Percentiles rank a stretch among this genome's conserved stretches.
These are phyloP conservation scores for Enteromius viviparus DNA, from an alignment of 2,797 vertebrate genomes.

Conservation along the genomic window DNA sequence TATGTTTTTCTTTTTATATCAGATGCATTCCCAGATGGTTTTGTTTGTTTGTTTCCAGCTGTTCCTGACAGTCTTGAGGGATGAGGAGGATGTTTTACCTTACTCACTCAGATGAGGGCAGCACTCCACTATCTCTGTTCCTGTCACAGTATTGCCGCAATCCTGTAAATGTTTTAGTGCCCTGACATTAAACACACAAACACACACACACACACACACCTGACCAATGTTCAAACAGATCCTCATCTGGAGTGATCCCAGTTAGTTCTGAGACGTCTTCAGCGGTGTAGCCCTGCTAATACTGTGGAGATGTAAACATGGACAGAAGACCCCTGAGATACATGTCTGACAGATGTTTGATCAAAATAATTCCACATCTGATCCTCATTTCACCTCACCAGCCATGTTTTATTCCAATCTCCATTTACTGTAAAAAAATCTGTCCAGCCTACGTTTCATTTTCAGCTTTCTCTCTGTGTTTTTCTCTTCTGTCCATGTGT, in stretches of 20 bases:
- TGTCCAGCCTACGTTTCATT: not conserved
- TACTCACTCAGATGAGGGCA: constrained; percentile 32
- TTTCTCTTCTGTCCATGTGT: constrained; percentile 35
- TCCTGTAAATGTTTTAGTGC: constrained; percentile 44
- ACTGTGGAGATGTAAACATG: not conserved
- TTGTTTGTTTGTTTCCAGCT: not conserved
- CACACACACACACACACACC: constrained; percentile 16
- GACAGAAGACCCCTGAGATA: constrained; percentile 7
- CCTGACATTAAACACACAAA: constrained; percentile 4
- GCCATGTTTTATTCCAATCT: not conserved
- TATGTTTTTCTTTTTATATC: not conserved
- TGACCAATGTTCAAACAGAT: not conserved
- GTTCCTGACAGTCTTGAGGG: not conserved
- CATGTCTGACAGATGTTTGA: not conserved
- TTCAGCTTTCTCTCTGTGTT: not conserved
- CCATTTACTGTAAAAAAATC: not conserved
- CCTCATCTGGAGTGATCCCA: not conserved
- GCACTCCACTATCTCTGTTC: constrained; percentile 13
- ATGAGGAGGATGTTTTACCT: not conserved
- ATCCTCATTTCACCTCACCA: not conserved
- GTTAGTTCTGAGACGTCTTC: not conserved
- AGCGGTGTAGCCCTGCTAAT: not conserved
- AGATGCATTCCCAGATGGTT: not conserved
- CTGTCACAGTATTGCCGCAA: constrained; percentile 36
- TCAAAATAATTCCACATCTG: not conserved